Percentiles rank a stretch among this genome's conserved stretches.
These are phyloP conservation scores for Vespertilio murinus DNA, from an alignment of 2,797 vertebrate genomes.

Conservation along the genomic window DNA sequence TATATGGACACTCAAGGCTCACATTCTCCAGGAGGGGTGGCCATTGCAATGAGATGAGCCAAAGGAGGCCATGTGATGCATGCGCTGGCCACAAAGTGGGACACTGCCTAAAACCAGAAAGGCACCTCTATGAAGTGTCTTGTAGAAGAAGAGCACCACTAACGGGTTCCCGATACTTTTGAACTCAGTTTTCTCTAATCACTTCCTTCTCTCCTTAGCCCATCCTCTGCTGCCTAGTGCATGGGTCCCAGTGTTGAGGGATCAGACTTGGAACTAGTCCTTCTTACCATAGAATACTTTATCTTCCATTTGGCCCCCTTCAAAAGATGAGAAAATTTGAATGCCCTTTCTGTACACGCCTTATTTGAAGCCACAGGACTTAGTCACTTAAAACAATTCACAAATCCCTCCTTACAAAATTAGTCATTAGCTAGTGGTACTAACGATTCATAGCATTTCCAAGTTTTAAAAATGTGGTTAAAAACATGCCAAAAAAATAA, in stretches of 20 bases:
- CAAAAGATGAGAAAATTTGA: neutral
- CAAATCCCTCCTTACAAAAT: neutral
- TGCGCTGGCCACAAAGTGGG: neutral
- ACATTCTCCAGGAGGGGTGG: neutral
- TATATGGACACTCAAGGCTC: neutral
- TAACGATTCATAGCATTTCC: neutral
- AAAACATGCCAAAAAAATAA: neutral
- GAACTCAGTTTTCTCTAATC: neutral
- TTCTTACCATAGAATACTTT: neutral
- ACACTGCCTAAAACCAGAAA: neutral
- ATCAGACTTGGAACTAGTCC: neutral
- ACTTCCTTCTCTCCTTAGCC: neutral
- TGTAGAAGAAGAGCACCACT: too few species aligned
- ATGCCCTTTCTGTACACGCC: neutral
- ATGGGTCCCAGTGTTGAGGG: neutral
- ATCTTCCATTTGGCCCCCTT: neutral
- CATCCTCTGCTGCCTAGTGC: neutral
- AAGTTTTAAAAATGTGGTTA: neutral
- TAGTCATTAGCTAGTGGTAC: neutral
- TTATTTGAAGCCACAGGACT: neutral
- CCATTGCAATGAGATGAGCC: neutral
- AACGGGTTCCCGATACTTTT: neutral
- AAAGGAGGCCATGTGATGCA: neutral
- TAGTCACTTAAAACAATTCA: constrained; percentile 2
- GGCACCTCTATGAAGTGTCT: neutral